Evolutionary conservation across 1,140 invertebrate species (phyloP).

Genomic region (Charaxes varanes): DNA sequence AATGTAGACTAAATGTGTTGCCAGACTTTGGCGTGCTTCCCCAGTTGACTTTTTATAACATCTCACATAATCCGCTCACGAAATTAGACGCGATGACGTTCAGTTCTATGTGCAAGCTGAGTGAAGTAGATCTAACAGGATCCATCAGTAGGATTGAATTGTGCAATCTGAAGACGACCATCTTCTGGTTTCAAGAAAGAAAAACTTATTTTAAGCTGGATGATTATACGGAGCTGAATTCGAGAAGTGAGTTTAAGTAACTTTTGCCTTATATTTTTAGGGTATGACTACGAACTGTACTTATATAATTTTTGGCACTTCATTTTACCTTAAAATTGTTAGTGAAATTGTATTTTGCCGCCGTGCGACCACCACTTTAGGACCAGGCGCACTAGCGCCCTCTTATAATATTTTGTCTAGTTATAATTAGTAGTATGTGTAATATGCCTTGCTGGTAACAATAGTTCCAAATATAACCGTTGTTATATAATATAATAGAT

Average conservation of each 20-base stretch:
- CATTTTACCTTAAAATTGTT: too few species aligned
- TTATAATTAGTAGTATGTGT: too few species aligned
- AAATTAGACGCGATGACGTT: constrained; percentile 45
- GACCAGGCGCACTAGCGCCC: too few species aligned
- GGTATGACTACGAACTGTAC: too few species aligned
- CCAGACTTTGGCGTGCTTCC: constrained; percentile 74
- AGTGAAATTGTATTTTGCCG: too few species aligned
- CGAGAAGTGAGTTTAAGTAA: constrained; percentile 38
- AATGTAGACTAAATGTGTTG: constrained; percentile 68
- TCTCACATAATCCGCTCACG: constrained; percentile 59
- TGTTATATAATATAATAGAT: too few species aligned
- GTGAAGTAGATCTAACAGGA: constrained; percentile 58
- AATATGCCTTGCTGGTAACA: too few species aligned
- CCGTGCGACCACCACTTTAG: too few species aligned
- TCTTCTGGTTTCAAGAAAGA: constrained; percentile 57
- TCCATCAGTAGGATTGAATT: constrained; percentile 43
- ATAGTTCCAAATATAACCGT: too few species aligned
- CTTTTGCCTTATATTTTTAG: not conserved
- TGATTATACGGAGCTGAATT: constrained; percentile 51
- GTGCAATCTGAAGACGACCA: constrained; percentile 48
- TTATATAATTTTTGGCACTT: too few species aligned
- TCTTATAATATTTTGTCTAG: too few species aligned
- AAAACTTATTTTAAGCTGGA: constrained; percentile 47
- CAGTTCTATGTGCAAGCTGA: constrained; percentile 59
- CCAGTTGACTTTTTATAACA: constrained; percentile 56